These are phyloP conservation scores for Pygoscelis antarcticus DNA, from an alignment of 2,113 vertebrate genomes.

Conservation along the genomic window DNA sequence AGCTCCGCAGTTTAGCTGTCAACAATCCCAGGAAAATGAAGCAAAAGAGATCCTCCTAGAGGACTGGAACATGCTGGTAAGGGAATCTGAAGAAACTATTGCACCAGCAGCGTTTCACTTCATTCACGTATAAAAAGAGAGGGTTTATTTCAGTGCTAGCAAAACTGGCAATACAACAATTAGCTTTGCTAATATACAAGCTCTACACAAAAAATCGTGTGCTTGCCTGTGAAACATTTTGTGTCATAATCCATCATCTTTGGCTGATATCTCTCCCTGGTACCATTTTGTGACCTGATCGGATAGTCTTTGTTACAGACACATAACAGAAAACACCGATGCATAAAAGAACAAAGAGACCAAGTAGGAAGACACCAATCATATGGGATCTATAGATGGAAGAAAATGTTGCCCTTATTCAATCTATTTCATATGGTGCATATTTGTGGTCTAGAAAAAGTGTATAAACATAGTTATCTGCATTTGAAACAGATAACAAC, in stretches of 20 bases:
- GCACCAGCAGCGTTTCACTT: background rate
- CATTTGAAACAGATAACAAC: background rate
- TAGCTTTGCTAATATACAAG: background rate
- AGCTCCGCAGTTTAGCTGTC: background rate
- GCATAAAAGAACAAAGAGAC: conserved; percentile 36
- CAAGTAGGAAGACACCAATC: conserved; percentile 12
- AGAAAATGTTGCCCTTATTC: conserved; percentile 14
- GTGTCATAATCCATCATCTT: background rate
- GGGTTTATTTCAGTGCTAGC: background rate
- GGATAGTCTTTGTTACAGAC: conserved; percentile 17
- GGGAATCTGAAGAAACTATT: background rate
- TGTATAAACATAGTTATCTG: background rate
- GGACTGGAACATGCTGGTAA: background rate
- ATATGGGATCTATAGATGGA: background rate
- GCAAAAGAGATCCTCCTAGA: background rate
- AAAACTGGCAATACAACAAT: background rate
- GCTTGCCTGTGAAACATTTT: conserved; percentile 23
- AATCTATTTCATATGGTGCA: conserved; percentile 16
- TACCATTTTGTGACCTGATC: background rate
- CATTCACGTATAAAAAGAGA: background rate
- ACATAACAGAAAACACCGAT: background rate
- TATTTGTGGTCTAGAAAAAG: conserved; percentile 10
- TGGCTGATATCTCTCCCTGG: background rate
- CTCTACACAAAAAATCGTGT: background rate
- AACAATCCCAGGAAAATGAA: background rate